Evolutionary conservation across 2,113 vertebrate genomes (phyloP).

Genomic region (Heloderma charlesbogerti): DNA sequence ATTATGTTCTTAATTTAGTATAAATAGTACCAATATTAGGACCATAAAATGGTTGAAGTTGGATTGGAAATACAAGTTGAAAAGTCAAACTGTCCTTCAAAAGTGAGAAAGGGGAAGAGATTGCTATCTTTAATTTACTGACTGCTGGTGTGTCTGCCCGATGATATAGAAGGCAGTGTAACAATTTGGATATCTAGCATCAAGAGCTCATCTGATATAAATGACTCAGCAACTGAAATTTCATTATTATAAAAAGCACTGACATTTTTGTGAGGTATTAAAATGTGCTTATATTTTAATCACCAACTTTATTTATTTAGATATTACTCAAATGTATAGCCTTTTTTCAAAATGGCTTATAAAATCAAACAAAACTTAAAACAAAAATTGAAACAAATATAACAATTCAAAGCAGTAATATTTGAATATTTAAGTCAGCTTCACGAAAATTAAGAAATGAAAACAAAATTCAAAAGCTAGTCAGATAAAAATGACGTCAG

Average conservation of each 20-base stretch:
- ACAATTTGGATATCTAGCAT: no score
- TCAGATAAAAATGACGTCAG: not conserved
- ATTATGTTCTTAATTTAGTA: no score
- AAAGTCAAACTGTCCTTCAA: slow-evolving; percentile 33
- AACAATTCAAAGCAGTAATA: no score
- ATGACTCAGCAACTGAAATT: no score
- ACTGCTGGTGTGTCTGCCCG: no score
- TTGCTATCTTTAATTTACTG: slow-evolving; percentile 64
- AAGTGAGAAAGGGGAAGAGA: no score
- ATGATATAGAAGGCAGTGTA: no score
- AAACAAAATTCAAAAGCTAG: not conserved
- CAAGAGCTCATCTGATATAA: no score
- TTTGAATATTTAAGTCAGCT: not conserved
- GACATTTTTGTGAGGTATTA: no score
- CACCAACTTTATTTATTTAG: slow-evolving; percentile 26
- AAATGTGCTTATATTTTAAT: slow-evolving; percentile 52
- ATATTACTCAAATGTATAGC: not conserved
- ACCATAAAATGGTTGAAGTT: not conserved
- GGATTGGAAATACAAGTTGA: slow-evolving; percentile 11
- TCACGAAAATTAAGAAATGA: not conserved
- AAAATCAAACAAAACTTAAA: not conserved
- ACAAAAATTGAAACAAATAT: not conserved
- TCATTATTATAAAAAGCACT: no score
- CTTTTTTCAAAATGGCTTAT: not conserved
- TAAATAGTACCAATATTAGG: no score